These are phyloP conservation scores for Dione vanillae DNA, from an alignment of 2,888 invertebrate species.

Conservation along the genomic window DNA sequence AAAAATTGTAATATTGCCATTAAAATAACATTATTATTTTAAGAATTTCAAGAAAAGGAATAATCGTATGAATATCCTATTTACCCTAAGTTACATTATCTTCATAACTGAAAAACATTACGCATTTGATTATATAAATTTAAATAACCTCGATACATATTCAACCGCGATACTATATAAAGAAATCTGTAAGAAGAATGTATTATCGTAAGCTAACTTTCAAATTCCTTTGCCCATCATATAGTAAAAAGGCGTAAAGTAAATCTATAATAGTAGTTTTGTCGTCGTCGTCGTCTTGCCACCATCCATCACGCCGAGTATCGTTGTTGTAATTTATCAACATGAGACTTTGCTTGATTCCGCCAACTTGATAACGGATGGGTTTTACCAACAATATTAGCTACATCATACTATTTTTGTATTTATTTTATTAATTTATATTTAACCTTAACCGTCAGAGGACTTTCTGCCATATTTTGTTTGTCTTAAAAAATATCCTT, in stretches of 20 bases:
- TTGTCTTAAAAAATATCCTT: too few species aligned
- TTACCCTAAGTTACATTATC: too few species aligned
- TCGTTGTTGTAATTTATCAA: slow-evolving; percentile 39
- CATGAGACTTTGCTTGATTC: slow-evolving; percentile 29
- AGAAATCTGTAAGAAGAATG: slow-evolving; percentile 1
- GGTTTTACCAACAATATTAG: slow-evolving; percentile 22
- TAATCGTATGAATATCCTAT: too few species aligned
- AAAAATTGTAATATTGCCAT: neutral
- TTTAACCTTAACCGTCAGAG: too few species aligned
- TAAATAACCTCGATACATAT: neutral
- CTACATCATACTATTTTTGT: neutral
- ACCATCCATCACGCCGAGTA: slow-evolving; percentile 37
- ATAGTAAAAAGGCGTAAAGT: too few species aligned
- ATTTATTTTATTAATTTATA: too few species aligned
- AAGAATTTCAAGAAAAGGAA: too few species aligned
- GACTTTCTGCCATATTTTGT: too few species aligned
- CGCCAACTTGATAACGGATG: slow-evolving; percentile 23
- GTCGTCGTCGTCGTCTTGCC: slow-evolving; percentile 16
- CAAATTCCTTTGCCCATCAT: neutral
- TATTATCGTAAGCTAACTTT: slow-evolving; percentile 12
- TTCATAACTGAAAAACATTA: neutral
- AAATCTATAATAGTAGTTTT: slow-evolving; percentile 11
- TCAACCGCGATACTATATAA: neutral
- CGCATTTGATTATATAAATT: neutral
- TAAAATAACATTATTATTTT: neutral